A percentile compares a stretch with the other conserved stretches of the same genome.
These are phyloP conservation scores for Anthopleura xanthogrammica DNA, from an alignment of 92 coral and sea anemone species.

Conservation along the genomic window DNA sequence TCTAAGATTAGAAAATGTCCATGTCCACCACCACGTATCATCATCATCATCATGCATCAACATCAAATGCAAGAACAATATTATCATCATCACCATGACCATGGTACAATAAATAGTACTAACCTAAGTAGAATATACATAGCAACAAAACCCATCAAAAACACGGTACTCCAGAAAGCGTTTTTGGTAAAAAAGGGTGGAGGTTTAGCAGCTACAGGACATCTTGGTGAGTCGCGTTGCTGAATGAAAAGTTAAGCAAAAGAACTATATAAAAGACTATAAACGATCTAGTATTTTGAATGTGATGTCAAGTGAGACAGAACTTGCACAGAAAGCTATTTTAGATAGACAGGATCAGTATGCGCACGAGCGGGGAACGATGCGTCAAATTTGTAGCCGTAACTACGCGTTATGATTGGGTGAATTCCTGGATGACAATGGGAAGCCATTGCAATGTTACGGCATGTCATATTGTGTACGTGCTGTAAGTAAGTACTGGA, in stretches of 20 bases:
- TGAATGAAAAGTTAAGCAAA: neutral
- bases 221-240: conserved; percentile 39
- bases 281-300: no score
- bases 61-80: neutral
- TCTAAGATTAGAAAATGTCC: no score
- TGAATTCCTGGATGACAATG: no score
- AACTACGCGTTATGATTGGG: no score
- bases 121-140: conserved; percentile 46
- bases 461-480: neutral
- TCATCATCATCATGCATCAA: neutral
- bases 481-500: no score
- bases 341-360: no score
- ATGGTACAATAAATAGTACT: neutral
- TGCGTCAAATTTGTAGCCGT: neutral
- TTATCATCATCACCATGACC: neutral
- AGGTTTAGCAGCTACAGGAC: conserved; percentile 46
- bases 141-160: conserved; percentile 16
- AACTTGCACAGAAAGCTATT: no score
- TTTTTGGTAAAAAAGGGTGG: conserved; percentile 45
- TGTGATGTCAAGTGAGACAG: no score
- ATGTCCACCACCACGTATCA: neutral
- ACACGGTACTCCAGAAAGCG: conserved; percentile 40
- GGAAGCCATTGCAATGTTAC: no score
- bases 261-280: no score
- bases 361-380: neutral